phyloP scores from a whole-genome alignment of 2,113 vertebrate species.

The Phyllostomus hastatus region DNA sequence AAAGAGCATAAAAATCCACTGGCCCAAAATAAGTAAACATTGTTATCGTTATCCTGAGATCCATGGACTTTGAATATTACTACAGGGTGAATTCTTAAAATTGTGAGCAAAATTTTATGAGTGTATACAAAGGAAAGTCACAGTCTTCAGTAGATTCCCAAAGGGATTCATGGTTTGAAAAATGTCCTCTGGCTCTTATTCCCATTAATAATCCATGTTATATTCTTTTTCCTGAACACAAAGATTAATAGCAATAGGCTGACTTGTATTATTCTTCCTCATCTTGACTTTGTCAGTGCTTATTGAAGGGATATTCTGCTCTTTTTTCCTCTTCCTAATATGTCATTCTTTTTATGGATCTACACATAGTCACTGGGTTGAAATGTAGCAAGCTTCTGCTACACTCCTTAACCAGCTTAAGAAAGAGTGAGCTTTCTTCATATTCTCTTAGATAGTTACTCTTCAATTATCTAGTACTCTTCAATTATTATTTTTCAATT shows the following conservation, averaged over 20 bases:
- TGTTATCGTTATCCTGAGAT: not conserved
- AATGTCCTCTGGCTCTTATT: not conserved
- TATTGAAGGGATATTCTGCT: not conserved
- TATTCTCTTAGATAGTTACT: not conserved
- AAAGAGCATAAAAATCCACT: not conserved
- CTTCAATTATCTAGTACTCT: not conserved
- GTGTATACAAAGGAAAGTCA: not conserved
- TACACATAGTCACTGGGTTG: not conserved
- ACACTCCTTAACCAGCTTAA: not conserved
- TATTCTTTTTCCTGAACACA: not conserved
- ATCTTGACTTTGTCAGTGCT: not conserved
- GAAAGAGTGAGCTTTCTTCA: not conserved
- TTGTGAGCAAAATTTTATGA: not conserved
- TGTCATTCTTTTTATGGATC: not conserved
- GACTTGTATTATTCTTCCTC: not conserved
- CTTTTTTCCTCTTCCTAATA: not conserved
- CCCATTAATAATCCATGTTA: not conserved
- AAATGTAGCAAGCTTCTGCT: not conserved
- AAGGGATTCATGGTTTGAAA: not conserved
- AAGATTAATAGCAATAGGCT: not conserved
- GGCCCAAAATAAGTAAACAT: not conserved
- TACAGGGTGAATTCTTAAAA: not conserved
- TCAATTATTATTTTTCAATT: not conserved
- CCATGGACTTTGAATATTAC: not conserved
- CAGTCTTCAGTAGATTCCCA: not conserved